Evolutionary conservation across 2,797 vertebrate species (phyloP), one percentile per base, ranked within the genome.

Genomic region (Gymnoscopelus braueri): DNA sequence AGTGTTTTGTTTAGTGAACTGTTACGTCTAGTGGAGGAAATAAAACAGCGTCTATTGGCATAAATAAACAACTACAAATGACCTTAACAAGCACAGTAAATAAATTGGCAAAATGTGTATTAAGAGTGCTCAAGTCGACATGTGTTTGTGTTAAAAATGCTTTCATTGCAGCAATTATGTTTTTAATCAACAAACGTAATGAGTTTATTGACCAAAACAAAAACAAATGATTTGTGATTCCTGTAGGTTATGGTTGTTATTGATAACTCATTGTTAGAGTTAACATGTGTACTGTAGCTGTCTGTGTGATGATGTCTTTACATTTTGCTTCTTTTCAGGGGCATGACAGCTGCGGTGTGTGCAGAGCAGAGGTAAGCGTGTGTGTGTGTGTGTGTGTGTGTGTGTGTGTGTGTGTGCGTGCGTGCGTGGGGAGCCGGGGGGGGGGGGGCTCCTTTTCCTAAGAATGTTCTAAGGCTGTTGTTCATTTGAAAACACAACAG

Each of bases 351-450:
- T 82, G 75, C 74, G 84, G 77, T 8, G 5, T 90, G 67, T 90
- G 91, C 86, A 91, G 82, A 80, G 84, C 88, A 72, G 82, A 92
- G 83, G 92, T 95, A 91, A 91, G 89, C 9, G 75, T 29, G 9
- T 26, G 4, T 32, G 11, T 51, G 7, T 64, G 15, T 57, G 19
- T 35, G 14, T 35, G 49, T 64, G 61, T 19, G 35, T 48, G 48
- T 35, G 48, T 48, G 56, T 49, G 5, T 13, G 26, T 65, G 62
- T 61, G 60, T 63, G 54, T 67, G 51, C 64, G 48, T 69, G 57
- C 55, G 54, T 62, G 69, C 63, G 65, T 62, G 62, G 26, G 1
- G 26, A 1, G 26, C 26, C 2, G 26, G 26, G 26, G 13, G 49
- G 2, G 44, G 4, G n/a, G 39, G 11, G 10, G 10, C 24, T 12